Base-by-base conservation (phyloP, 1,140 invertebrate genomes). In the Drosophila fuyamai region DNA sequence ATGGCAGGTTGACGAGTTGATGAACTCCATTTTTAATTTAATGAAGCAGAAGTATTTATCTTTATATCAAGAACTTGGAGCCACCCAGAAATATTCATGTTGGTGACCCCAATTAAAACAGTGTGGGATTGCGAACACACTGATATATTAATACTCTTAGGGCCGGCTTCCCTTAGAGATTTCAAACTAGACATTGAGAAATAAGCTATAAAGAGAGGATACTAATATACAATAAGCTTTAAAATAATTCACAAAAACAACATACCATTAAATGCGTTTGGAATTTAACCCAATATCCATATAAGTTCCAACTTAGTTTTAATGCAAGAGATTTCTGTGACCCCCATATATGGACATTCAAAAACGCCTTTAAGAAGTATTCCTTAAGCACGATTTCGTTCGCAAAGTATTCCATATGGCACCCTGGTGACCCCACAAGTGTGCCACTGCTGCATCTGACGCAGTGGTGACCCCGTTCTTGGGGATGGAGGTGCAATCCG, bases 361-460 rank as follows among this genome's bases (percentile, higher is more conserved):
- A 1, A 7, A 7, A 6, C 3, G 8, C 8, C 29, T 32, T 32
- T 1, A 8, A 32, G 36, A 38, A 38, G 36, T 40, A 13, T n/a
- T 40, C 38, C 12, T 14, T 40, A n/a, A 0, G 13, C n/a, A 12
- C 10, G 10, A 10, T 12, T 12, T 2, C 5, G 7, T 36, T 16
- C 1, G 27, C 40, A 13, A 18, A 29, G 23, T n/a, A 5, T 12
- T 10, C 10, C 27, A 16, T 16, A 18, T 36, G 8, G 51, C 51
- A 55, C 16, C 14, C 36, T 7, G 53, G 36, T 62, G 53, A 62
- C 59, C 59, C 14, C 53, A 29, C n/a, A 57, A 18, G n/a, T 57
- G 35, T 38, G 43, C 48, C 29, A 12, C 29, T n/a, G 9, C 0
- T 50, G 46, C 46, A 32, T 14, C 12, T 51, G 18, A 13, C 32